These are phyloP conservation scores for Trinorchestia longiramus DNA, from an alignment of 1,140 invertebrate genomes.

Conservation along the genomic window DNA sequence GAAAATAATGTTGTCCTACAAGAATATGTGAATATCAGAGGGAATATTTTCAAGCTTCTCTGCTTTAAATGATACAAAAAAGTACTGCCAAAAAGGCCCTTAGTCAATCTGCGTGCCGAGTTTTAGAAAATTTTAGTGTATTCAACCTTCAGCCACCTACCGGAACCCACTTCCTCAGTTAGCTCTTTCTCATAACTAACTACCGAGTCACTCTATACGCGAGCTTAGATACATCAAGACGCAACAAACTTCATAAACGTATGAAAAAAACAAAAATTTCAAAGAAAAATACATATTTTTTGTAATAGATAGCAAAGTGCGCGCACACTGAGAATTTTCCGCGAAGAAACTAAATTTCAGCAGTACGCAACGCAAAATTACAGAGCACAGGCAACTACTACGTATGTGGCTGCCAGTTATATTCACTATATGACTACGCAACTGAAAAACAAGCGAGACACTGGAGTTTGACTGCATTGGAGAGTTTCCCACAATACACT, in stretches of 20 bases:
- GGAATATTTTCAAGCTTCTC: neutral
- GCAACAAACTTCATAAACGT: neutral
- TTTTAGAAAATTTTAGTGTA: neutral
- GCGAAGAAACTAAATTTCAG: neutral
- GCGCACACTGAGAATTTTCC: too few relatives aligned
- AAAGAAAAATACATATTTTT: neutral
- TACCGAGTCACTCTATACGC: neutral
- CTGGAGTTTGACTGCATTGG: too few relatives aligned
- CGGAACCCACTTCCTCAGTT: neutral
- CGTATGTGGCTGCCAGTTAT: neutral
- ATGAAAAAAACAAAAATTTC: neutral
- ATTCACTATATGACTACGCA: neutral
- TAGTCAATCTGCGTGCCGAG: neutral
- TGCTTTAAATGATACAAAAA: neutral
- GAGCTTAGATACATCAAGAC: neutral
- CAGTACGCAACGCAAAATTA: neutral
- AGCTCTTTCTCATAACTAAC: neutral
- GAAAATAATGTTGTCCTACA: neutral
- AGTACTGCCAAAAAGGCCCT: neutral
- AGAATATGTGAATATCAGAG: neutral
- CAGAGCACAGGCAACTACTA: neutral
- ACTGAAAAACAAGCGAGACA: too few relatives aligned
- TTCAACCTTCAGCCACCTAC: neutral
- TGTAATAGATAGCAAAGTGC: neutral
- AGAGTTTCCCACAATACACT: too few relatives aligned